Evolutionary conservation across 2,888 invertebrate species (phyloP).

Genomic region (Nomada ferruginata): DNA sequence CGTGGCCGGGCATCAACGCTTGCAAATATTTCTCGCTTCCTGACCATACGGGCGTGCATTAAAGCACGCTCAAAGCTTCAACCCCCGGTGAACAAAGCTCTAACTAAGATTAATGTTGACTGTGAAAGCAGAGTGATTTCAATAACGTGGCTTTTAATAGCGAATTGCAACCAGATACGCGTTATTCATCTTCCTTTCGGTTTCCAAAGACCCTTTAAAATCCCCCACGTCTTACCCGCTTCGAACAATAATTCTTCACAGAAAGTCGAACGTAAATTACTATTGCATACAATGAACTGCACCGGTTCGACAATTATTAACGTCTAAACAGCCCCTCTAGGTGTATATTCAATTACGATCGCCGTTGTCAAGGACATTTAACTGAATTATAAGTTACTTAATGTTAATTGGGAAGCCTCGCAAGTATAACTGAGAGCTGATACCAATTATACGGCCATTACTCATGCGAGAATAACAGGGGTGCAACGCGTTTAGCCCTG

Average conservation of each 20-base stretch:
- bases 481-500: slow-evolving; percentile 25
- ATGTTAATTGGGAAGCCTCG: slow-evolving; percentile 63
- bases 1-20: neutral
- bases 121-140: slow-evolving; percentile 7
- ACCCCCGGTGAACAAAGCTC: slow-evolving; percentile 9
- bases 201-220: no score
- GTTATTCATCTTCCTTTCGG: no score
- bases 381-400: slow-evolving; percentile 60
- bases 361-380: slow-evolving; percentile 55
- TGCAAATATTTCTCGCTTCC: slow-evolving; percentile 16
- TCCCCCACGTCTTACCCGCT: no score
- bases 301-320: neutral
- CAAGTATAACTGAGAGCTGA: slow-evolving; percentile 53
- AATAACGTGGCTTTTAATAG: slow-evolving; percentile 24
- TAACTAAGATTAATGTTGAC: slow-evolving; percentile 29
- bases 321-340: neutral
- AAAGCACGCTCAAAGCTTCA: slow-evolving; percentile 5
- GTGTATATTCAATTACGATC: slow-evolving; percentile 40
- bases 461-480: slow-evolving; percentile 37
- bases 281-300: neutral
- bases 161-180: neutral
- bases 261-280: no score
- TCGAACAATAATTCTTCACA: no score
- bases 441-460: slow-evolving; percentile 63
- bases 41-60: neutral